A percentile compares a stretch with the other conserved stretches of the same genome.
phyloP scores from a whole-genome alignment of 2,888 invertebrate species.

The Hypercompe scribonia region DNA sequence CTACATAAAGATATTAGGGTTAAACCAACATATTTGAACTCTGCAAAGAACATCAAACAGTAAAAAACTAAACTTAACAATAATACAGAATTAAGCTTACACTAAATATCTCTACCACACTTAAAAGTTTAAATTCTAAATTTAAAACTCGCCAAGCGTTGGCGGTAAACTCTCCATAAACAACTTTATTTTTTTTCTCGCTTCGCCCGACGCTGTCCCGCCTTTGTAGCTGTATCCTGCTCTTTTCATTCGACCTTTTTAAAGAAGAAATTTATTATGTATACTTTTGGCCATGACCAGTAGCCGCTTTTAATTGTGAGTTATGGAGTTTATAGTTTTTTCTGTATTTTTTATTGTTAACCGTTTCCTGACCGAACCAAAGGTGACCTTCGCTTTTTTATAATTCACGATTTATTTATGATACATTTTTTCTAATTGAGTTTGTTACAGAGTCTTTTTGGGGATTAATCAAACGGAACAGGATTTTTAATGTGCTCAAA shows the following conservation, averaged over 20 bases:
- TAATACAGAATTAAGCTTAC: constrained; percentile 42
- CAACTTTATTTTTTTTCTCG: constrained; percentile 77
- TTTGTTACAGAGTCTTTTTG: constrained; percentile 72
- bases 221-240: constrained; percentile 83
- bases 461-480: constrained; percentile 72
- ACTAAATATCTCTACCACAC: constrained; percentile 46
- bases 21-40: background rate
- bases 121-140: constrained; percentile 75
- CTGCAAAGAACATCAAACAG: background rate
- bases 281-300: constrained; percentile 84
- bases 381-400: constrained; percentile 79
- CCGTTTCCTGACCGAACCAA: constrained; percentile 78
- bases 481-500: constrained; percentile 66
- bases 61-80: constrained; percentile 16
- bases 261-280: constrained; percentile 85
- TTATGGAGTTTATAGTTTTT: constrained; percentile 75
- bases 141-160: constrained; percentile 78
- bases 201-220: constrained; percentile 69
- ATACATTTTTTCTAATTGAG: constrained; percentile 65
- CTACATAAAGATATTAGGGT: background rate
- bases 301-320: constrained; percentile 86
- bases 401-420: constrained; percentile 71
- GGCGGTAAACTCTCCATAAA: constrained; percentile 84
- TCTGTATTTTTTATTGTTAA: constrained; percentile 56
- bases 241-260: constrained; percentile 85